Conservation (phyloP, 2,797 vertebrate species). For the Petrocephalus schoutedeni region DNA sequence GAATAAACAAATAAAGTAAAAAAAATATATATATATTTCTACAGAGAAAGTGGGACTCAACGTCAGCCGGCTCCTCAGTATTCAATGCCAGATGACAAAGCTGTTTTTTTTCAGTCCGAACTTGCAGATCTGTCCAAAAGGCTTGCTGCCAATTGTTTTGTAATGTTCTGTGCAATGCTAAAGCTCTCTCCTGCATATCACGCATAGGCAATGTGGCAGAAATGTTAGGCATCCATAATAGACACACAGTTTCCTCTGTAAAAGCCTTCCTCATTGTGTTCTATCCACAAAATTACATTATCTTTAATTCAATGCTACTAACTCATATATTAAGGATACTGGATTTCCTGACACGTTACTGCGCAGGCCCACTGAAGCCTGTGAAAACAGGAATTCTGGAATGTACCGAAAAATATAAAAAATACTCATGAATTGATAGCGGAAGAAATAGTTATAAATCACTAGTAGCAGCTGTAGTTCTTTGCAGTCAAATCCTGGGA, state of each 20-base stretch:
- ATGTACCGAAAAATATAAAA: not conserved
- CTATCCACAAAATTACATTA: not conserved
- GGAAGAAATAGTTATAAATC: not conserved
- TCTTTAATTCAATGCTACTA: not conserved
- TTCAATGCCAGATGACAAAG: not conserved
- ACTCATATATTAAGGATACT: not conserved
- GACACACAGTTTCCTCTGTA: not conserved
- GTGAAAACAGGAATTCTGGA: not conserved
- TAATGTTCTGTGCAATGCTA: not conserved
- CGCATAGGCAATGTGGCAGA: not conserved
- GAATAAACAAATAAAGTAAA: constrained; percentile 1
- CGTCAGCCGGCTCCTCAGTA: not conserved
- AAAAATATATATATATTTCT: not conserved
- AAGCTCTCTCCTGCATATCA: not conserved
- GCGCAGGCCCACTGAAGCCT: not conserved
- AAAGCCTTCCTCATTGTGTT: not conserved
- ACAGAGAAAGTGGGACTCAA: not conserved
- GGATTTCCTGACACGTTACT: not conserved
- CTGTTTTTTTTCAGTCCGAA: not conserved
- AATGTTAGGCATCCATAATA: not conserved
- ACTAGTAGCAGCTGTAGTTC: constrained; percentile 2
- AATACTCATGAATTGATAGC: not conserved
- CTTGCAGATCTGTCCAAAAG: not conserved
- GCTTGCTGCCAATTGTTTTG: not conserved
- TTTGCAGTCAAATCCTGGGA: not conserved